Conservation (phyloP, 2,113 vertebrate species). For the Phainopepla nitens region DNA sequence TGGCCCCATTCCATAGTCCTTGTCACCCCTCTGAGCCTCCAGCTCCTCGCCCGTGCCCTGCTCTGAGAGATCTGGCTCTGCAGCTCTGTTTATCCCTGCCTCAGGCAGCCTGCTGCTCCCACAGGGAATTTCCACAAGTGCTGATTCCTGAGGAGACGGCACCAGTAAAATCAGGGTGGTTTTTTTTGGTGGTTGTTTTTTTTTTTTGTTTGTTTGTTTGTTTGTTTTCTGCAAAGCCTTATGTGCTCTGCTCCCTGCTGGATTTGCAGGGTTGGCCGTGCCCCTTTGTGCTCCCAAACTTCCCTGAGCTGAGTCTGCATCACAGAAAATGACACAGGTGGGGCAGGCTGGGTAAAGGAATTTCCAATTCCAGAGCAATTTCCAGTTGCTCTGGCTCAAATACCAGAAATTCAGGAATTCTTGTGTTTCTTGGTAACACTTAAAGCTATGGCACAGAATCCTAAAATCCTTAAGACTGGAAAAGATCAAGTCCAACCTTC, state of each 20-base stretch:
- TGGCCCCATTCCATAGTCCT: not conserved
- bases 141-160: not conserved
- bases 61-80: not conserved
- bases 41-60: accelerated
- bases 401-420: not conserved
- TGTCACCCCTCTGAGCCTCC: not conserved
- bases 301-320: not conserved
- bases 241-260: not conserved
- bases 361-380: not conserved
- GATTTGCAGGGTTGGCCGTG: not conserved
- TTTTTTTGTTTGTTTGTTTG: too few species aligned
- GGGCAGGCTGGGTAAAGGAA: not conserved
- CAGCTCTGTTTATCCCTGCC: not conserved
- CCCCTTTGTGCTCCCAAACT: not conserved
- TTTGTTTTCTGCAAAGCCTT: not conserved
- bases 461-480: not conserved
- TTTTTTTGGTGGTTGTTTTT: too few species aligned
- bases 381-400: not conserved
- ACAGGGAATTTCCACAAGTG: not conserved
- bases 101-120: not conserved
- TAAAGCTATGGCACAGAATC: not conserved
- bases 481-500: not conserved
- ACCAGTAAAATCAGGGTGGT: not conserved
- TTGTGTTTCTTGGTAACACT: not conserved
- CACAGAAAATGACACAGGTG: not conserved